Conservation (phyloP, 2,113 vertebrate genomes). For the Lycaon pictus region DNA sequence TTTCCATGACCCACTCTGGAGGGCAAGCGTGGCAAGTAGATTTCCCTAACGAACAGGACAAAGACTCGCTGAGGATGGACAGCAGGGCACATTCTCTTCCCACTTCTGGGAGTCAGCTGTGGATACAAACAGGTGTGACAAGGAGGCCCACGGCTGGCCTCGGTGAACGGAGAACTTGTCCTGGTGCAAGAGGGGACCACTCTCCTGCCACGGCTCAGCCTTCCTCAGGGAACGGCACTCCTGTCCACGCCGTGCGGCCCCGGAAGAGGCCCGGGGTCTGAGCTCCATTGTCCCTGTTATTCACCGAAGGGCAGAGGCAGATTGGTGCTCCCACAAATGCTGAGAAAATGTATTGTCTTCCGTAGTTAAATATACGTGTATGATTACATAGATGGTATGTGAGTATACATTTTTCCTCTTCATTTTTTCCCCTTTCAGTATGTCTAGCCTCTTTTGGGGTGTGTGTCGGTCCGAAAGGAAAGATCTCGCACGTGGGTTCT, state of each 20-base stretch:
- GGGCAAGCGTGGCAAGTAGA: background rate
- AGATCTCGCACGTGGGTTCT: background rate
- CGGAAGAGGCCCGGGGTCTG: background rate
- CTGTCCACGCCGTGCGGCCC: fast-evolving
- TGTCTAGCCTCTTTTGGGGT: background rate
- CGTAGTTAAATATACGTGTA: background rate
- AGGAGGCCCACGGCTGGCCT: background rate
- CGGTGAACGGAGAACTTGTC: background rate
- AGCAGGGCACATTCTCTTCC: background rate
- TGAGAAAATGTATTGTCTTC: background rate
- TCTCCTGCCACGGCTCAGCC: background rate
- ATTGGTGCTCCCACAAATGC: background rate
- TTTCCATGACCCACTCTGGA: background rate
- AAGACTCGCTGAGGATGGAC: background rate
- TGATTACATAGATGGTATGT: background rate
- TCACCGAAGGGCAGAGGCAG: background rate
- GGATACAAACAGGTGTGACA: background rate
- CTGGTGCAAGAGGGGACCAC: background rate
- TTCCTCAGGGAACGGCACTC: background rate
- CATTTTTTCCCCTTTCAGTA: background rate
- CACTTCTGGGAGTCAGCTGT: background rate
- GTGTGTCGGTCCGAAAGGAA: background rate
- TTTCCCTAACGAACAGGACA: no score
- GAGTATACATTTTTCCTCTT: background rate
- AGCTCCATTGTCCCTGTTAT: background rate